Evolutionary conservation across 2,797 vertebrate genomes (phyloP).

Genomic region (Ctenosaura bakeri): DNA sequence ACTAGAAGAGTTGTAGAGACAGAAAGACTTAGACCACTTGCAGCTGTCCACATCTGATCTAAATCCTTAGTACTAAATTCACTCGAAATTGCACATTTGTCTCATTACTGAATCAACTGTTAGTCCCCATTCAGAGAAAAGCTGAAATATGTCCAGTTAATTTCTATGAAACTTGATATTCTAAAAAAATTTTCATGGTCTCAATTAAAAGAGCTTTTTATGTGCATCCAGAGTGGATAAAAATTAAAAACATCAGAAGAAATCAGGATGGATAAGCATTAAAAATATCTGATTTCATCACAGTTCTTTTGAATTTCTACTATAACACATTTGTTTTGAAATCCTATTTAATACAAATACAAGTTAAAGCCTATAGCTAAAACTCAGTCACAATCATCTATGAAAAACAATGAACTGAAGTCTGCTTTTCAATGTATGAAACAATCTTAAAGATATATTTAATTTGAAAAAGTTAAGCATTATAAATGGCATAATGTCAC

Average conservation of each 20-base stretch:
- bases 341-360: background rate
- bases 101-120: no score
- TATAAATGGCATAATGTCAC: background rate
- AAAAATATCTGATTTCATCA: background rate
- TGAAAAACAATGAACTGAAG: background rate
- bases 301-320: background rate
- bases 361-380: background rate
- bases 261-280: no score
- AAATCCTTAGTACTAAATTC: no score
- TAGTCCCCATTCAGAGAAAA: no score
- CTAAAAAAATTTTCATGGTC: background rate
- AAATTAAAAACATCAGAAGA: background rate
- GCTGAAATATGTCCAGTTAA: no score
- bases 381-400: background rate
- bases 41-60: no score
- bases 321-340: background rate
- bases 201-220: background rate
- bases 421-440: background rate
- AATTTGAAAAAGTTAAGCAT: background rate
- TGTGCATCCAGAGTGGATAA: background rate
- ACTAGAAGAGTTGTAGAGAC: no score
- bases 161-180: background rate
- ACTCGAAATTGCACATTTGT: no score
- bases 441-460: background rate
- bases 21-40: no score